Evolutionary conservation across 2,888 invertebrate species (phyloP).

Genomic region (Microctonus brassicae): DNA sequence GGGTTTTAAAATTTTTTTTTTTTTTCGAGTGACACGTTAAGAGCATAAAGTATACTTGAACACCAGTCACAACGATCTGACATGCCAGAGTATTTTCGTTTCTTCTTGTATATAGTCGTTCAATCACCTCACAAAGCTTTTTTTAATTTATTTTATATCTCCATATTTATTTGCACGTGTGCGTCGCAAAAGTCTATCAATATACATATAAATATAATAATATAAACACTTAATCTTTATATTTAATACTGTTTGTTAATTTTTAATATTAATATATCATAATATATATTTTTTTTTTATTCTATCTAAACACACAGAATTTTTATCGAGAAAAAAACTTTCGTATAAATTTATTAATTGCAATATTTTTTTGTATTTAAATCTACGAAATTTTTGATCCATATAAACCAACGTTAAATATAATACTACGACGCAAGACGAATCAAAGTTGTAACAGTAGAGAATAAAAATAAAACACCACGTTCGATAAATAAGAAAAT

Average conservation of each 20-base stretch:
- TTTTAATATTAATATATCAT: too few relatives aligned
- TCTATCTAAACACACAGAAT: too few relatives aligned
- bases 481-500: background rate
- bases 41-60: background rate
- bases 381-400: too few relatives aligned
- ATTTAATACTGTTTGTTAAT: background rate
- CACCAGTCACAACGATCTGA: conserved; percentile 8
- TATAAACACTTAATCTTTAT: background rate
- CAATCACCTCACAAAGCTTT: conserved; percentile 7
- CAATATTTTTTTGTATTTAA: too few relatives aligned
- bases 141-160: background rate
- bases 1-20: background rate
- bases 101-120: background rate
- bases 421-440: background rate
- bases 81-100: background rate
- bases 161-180: background rate
- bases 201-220: background rate
- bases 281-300: too few relatives aligned
- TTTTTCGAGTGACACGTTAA: background rate
- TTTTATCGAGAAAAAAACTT: too few relatives aligned
- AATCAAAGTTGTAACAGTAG: background rate
- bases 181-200: background rate
- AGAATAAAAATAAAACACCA: background rate
- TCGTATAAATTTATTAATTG: too few relatives aligned
- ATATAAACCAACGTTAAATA: background rate